These are phyloP conservation scores for Cetoscarus ocellatus DNA, from an alignment of 2,797 vertebrate species.

Conservation along the genomic window DNA sequence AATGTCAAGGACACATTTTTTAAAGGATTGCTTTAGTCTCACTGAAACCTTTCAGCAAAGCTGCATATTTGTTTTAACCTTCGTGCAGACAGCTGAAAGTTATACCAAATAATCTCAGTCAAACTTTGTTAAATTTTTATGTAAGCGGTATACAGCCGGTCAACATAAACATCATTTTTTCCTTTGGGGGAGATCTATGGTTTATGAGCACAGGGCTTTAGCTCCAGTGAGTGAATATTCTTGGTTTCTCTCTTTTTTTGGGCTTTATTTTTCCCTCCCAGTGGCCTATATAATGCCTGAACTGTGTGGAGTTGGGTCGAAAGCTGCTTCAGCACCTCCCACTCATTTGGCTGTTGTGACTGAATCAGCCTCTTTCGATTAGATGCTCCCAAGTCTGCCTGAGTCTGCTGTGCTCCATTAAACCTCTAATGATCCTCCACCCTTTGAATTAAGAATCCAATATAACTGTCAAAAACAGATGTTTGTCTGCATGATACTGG, in stretches of 20 bases:
- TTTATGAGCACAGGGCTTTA: conserved; percentile 14
- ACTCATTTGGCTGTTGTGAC: conserved; percentile 42
- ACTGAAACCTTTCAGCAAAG: too few relatives aligned
- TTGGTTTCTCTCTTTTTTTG: conserved; percentile 3
- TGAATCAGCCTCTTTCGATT: conserved; percentile 47
- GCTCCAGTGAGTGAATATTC: conserved; percentile 13
- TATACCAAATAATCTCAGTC: too few relatives aligned
- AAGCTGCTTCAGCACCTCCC: conserved; percentile 44
- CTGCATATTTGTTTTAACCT: too few relatives aligned
- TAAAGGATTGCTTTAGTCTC: too few relatives aligned
- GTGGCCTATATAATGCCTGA: background rate
- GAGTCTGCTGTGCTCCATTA: conserved; percentile 57
- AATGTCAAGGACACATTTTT: too few relatives aligned
- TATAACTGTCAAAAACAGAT: conserved; percentile 58
- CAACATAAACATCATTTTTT: conserved; percentile 2
- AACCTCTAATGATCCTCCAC: conserved; percentile 55
- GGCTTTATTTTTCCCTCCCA: background rate
- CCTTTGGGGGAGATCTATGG: conserved; percentile 26
- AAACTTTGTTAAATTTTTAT: too few relatives aligned
- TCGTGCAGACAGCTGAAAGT: too few relatives aligned
- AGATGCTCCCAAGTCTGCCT: conserved; percentile 29
- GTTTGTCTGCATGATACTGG: conserved; percentile 43
- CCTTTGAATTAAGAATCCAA: conserved; percentile 56
- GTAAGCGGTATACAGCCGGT: background rate
- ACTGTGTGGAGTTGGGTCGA: conserved; percentile 22